Percentiles rank a stretch among this genome's conserved stretches.
These are phyloP conservation scores for Acanthurus lineatus DNA, from an alignment of 2,797 vertebrate species.

Conservation along the genomic window DNA sequence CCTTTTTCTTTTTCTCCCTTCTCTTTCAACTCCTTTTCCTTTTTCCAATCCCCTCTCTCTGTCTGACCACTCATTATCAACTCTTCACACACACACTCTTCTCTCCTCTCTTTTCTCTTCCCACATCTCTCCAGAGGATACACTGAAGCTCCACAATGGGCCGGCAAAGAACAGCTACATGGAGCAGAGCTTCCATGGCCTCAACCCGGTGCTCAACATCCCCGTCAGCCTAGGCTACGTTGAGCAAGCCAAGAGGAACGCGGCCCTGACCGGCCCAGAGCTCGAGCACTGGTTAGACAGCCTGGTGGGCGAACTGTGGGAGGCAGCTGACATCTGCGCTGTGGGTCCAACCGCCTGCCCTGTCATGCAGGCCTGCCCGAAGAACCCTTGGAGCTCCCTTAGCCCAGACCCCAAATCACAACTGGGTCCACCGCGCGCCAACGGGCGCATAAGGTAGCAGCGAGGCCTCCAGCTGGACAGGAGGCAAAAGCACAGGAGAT, in stretches of 20 bases:
- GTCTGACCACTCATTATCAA: constrained; percentile 31
- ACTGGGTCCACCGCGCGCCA: constrained; percentile 86
- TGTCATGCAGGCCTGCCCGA: constrained; percentile 92
- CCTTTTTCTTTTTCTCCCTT: not conserved
- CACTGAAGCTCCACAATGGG: constrained; percentile 91
- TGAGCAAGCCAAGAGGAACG: constrained; percentile 91
- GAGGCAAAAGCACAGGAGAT: constrained; percentile 64
- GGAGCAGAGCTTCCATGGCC: constrained; percentile 98
- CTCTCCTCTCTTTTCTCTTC: constrained; percentile 12
- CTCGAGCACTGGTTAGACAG: constrained; percentile 94
- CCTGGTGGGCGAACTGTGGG: constrained; percentile 91
- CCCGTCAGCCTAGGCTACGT: constrained; percentile 88
- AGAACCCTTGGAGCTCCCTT: constrained; percentile 96
- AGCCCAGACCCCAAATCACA: constrained; percentile 98
- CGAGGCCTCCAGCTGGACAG: constrained; percentile 79
- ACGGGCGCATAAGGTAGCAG: constrained; percentile 98
- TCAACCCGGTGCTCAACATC: constrained; percentile 95
- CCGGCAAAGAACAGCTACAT: constrained; percentile 95
- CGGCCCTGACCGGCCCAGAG: constrained; percentile 85
- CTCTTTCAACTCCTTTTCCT: constrained; percentile 2
- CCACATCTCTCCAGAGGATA: constrained; percentile 86
- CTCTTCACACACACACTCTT: constrained; percentile 21
- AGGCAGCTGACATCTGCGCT: constrained; percentile 91
- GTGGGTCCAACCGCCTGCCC: constrained; percentile 90
- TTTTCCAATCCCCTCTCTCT: not conserved